Conservation (phyloP, 2,113 vertebrate species). For the Oxyura jamaicensis region DNA sequence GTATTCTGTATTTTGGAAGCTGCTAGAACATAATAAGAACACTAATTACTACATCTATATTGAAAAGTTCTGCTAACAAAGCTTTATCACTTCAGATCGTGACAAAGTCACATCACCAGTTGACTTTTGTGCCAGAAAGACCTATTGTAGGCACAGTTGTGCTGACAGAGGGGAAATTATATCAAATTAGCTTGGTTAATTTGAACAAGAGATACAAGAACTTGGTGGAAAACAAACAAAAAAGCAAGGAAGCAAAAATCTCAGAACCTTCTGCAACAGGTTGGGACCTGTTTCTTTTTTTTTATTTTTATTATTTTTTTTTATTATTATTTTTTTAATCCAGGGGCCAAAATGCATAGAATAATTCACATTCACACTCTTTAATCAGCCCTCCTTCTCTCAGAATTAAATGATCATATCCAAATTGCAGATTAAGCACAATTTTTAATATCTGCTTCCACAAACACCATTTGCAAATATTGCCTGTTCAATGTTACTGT, state of each 20-base stretch:
- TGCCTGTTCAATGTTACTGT: background rate
- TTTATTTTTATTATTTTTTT: background rate
- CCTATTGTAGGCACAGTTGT: background rate
- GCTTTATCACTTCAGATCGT: background rate
- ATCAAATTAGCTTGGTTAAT: background rate
- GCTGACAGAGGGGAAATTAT: background rate
- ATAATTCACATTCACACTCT: background rate
- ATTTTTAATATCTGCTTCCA: background rate
- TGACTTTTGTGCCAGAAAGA: background rate
- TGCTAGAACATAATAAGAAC: background rate
- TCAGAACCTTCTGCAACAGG: background rate
- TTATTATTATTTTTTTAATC: background rate
- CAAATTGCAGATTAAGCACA: background rate
- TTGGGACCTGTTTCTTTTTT: background rate
- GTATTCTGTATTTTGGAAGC: background rate
- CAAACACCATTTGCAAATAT: background rate
- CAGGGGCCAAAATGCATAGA: background rate
- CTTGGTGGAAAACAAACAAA: background rate
- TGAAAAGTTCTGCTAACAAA: background rate
- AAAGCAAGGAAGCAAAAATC: background rate
- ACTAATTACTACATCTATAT: background rate
- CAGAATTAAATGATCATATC: rapidly evolving
- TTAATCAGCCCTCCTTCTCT: background rate
- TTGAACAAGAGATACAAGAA: background rate
- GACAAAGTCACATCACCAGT: background rate